These are phyloP conservation scores for Trematomus bernacchii DNA, from an alignment of 2,797 vertebrate genomes.

Conservation along the genomic window DNA sequence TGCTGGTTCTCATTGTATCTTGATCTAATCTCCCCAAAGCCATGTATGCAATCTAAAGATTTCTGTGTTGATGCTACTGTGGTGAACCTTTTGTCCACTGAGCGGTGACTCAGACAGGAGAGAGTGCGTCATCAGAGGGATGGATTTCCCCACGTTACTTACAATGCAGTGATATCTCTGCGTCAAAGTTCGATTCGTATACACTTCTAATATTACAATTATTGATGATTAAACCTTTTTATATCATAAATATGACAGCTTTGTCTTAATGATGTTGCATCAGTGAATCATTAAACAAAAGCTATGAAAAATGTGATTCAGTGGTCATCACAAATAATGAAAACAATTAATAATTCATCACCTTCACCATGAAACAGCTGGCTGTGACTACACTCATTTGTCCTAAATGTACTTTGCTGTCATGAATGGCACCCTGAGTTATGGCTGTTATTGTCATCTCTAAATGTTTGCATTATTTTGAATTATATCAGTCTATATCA, in stretches of 20 bases:
- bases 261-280: constrained; percentile 3
- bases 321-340: constrained; percentile 52
- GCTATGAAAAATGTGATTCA: constrained; percentile 37
- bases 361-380: constrained; percentile 10
- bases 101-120: constrained; percentile 9
- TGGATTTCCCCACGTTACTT: neutral
- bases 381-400: constrained; percentile 24
- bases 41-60: neutral
- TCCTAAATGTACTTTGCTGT: constrained; percentile 18
- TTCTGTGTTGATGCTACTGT: neutral
- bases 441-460: constrained; percentile 41
- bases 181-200: neutral
- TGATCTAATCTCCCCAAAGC: neutral
- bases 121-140: neutral
- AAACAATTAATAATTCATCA: constrained; percentile 55
- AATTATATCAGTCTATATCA: constrained; percentile 2
- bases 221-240: neutral
- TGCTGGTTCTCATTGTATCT: no score
- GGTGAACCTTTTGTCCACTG: neutral
- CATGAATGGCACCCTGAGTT: constrained; percentile 36
- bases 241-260: neutral
- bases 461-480: constrained; percentile 46
- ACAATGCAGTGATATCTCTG: neutral
- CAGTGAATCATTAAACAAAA: constrained; percentile 14
- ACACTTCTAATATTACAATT: neutral